phyloP scores from a whole-genome alignment of 2,888 invertebrate genomes.

The Volucella zonaria region DNA sequence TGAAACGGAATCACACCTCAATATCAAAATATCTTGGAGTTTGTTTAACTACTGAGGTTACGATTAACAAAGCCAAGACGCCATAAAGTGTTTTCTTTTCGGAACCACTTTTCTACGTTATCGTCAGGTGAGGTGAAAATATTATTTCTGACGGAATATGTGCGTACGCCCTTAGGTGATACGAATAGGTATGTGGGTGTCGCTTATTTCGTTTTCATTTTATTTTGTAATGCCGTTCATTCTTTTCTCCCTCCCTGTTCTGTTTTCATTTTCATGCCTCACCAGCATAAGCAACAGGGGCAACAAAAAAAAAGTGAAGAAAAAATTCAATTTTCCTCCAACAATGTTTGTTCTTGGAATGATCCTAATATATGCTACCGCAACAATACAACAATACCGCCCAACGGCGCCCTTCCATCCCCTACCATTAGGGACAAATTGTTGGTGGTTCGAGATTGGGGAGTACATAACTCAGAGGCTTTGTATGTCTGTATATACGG shows the following conservation, averaged over 20 bases:
- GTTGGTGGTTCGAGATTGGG: constrained; percentile 25
- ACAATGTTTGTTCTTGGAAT: constrained; percentile 65
- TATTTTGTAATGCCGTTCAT: constrained; percentile 57
- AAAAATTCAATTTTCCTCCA: constrained; percentile 64
- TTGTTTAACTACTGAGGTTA: constrained; percentile 64
- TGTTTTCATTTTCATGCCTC: constrained; percentile 43
- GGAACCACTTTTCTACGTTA: background rate
- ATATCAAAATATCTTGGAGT: constrained; percentile 32
- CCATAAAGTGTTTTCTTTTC: constrained; percentile 52
- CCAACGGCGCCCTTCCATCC: constrained; percentile 20
- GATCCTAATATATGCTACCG: constrained; percentile 56
- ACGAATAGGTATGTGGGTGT: constrained; percentile 15
- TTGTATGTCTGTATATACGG: constrained; percentile 12
- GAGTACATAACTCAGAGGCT: constrained; percentile 35
- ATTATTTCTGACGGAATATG: constrained; percentile 45
- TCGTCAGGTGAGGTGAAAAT: constrained; percentile 31
- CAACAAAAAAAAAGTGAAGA: background rate
- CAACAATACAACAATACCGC: constrained; percentile 43
- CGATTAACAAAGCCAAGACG: constrained; percentile 64
- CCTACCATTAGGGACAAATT: constrained; percentile 20
- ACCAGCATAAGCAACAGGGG: background rate
- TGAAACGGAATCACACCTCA: constrained; percentile 25
- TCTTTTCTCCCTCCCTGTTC: background rate
- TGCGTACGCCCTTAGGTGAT: background rate
- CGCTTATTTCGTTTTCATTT: constrained; percentile 63